phyloP scores from a whole-genome alignment of 2,888 invertebrate species.

The Mythimna vitellina region DNA sequence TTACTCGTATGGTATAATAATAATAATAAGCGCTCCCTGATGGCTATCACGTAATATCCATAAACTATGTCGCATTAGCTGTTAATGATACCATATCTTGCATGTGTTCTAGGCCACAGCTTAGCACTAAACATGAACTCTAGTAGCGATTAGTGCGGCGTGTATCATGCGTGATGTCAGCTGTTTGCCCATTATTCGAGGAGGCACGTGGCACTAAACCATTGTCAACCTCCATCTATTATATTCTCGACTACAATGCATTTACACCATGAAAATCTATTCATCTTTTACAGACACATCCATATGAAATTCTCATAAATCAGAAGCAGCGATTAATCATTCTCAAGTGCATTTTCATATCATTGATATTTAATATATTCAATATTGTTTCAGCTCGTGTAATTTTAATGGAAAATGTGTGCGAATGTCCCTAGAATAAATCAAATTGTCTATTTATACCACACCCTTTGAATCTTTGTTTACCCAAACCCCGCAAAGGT shows the following conservation, averaged over 20 bases:
- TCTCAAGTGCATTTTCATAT: slow-evolving; percentile 45
- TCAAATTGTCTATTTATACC: slow-evolving; percentile 57
- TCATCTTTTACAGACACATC: slow-evolving; percentile 31
- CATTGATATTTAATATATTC: slow-evolving; percentile 22
- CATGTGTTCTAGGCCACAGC: slow-evolving; percentile 59
- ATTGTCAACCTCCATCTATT: slow-evolving; percentile 45
- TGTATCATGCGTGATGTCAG: slow-evolving; percentile 59
- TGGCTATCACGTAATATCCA: slow-evolving; percentile 21
- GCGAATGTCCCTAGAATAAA: slow-evolving; percentile 40
- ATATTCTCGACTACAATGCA: slow-evolving; percentile 42
- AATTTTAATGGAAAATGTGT: slow-evolving; percentile 24
- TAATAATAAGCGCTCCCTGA: neutral
- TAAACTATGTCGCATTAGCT: slow-evolving; percentile 49
- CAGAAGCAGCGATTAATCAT: slow-evolving; percentile 38
- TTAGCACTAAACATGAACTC: slow-evolving; percentile 62
- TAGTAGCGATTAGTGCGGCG: slow-evolving; percentile 56
- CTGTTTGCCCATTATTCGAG: slow-evolving; percentile 59
- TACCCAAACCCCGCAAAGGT: slow-evolving; percentile 67
- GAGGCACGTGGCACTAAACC: slow-evolving; percentile 47
- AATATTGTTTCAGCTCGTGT: slow-evolving; percentile 35
- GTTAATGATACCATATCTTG: slow-evolving; percentile 54
- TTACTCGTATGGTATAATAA: neutral
- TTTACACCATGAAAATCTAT: slow-evolving; percentile 37
- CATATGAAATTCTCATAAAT: slow-evolving; percentile 44
- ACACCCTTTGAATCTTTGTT: slow-evolving; percentile 66